phyloP scores from a whole-genome alignment of 2,113 vertebrate genomes.

The Tachycineta bicolor region DNA sequence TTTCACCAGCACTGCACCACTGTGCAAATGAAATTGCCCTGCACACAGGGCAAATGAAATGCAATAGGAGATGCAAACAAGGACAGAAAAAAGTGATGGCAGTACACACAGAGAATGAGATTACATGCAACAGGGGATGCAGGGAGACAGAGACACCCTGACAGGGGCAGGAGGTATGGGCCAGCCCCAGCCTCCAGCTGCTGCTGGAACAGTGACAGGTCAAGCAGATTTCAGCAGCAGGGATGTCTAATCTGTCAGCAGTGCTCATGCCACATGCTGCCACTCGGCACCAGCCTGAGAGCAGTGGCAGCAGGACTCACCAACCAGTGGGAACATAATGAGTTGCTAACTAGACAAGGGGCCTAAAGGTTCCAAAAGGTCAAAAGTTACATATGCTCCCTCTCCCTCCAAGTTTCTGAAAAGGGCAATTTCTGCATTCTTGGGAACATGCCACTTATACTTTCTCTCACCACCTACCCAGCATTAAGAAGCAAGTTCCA shows the following conservation, averaged over 20 bases:
- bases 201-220: slow-evolving; percentile 53
- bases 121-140: background rate
- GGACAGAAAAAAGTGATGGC: background rate
- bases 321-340: background rate
- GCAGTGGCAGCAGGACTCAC: background rate
- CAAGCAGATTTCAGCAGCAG: slow-evolving; percentile 68
- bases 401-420: background rate
- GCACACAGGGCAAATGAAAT: background rate
- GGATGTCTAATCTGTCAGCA: slow-evolving; percentile 61
- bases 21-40: too few species aligned
- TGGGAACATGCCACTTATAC: background rate
- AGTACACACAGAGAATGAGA: background rate
- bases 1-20: background rate
- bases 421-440: background rate
- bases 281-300: slow-evolving; percentile 24
- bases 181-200: slow-evolving; percentile 28
- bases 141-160: background rate
- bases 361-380: slow-evolving; percentile 31
- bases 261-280: slow-evolving; percentile 19
- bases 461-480: background rate
- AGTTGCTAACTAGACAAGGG: background rate
- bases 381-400: background rate
- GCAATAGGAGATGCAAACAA: background rate
- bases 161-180: background rate
- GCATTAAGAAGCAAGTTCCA: background rate